Percentiles rank a stretch among this genome's conserved stretches.
Evolutionary conservation across 2,113 vertebrate species (phyloP).

Genomic region (Cottus gobio): DNA sequence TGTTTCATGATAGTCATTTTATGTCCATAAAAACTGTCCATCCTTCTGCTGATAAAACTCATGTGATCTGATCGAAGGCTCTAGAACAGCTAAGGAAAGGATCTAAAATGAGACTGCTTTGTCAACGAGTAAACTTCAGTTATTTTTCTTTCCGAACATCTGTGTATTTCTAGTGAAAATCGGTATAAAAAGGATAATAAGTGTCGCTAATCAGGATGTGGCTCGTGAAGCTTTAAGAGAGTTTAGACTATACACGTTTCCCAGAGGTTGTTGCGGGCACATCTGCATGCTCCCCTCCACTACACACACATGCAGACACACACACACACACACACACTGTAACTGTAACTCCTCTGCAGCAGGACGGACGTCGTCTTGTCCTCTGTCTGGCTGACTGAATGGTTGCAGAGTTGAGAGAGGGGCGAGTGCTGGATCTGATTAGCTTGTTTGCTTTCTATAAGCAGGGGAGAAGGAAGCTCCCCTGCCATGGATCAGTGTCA

Average conservation of each 20-base stretch:
- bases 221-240: slow-evolving; percentile 50
- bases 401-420: slow-evolving; percentile 66
- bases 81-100: slow-evolving; percentile 1
- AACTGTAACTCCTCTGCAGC: slow-evolving; percentile 48
- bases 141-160: background rate
- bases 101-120: background rate
- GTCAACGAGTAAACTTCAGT: background rate
- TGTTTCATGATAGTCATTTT: background rate
- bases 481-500: slow-evolving; percentile 71
- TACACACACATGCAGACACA: background rate
- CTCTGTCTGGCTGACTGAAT: slow-evolving; percentile 33
- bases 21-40: background rate
- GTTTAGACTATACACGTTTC: slow-evolving; percentile 42
- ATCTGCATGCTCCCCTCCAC: slow-evolving; percentile 49
- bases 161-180: background rate
- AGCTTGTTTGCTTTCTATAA: slow-evolving; percentile 83
- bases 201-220: slow-evolving; percentile 25
- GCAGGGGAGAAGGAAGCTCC: slow-evolving; percentile 76
- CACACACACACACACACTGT: slow-evolving; percentile 35
- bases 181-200: slow-evolving; percentile 3
- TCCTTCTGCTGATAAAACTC: background rate
- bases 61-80: slow-evolving; percentile 1
- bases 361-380: slow-evolving; percentile 3
- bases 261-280: slow-evolving; percentile 57
- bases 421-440: slow-evolving; percentile 78